A percentile compares a stretch with the other conserved stretches of the same genome.
These are phyloP conservation scores for Sebastes miniatus DNA, from an alignment of 2,797 vertebrate species.

Conservation along the genomic window DNA sequence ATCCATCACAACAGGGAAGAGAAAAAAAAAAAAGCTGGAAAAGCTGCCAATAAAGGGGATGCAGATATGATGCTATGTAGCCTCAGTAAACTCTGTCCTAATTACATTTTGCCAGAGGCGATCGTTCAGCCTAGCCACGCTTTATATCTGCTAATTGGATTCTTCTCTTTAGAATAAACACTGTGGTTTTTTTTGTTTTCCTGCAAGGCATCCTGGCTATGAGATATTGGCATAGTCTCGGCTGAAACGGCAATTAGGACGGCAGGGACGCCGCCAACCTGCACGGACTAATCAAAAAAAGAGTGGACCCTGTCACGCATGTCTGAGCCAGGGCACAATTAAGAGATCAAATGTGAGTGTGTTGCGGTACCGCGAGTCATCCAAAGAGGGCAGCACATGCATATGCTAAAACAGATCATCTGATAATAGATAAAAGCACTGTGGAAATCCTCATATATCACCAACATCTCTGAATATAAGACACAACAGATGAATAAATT, in stretches of 20 bases:
- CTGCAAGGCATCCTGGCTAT: conserved; percentile 25
- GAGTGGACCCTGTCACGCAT: conserved; percentile 6
- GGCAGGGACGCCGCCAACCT: not conserved
- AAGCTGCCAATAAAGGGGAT: conserved; percentile 53
- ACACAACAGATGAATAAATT: not conserved
- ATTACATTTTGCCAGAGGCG: conserved; percentile 61
- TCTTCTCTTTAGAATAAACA: conserved; percentile 65
- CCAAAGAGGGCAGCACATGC: conserved; percentile 70
- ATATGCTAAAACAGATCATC: conserved; percentile 11
- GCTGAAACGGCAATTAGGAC: conserved; percentile 29
- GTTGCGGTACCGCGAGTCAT: conserved; percentile 20
- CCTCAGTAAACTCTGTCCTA: conserved; percentile 61
- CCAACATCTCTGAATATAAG: not conserved
- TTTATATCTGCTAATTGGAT: conserved; percentile 71
- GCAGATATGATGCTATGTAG: conserved; percentile 39
- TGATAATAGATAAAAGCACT: conserved; percentile 6
- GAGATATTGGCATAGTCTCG: conserved; percentile 16
- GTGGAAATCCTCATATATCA: conserved; percentile 2
- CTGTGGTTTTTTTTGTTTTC: conserved; percentile 24
- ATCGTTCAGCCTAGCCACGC: conserved; percentile 45
- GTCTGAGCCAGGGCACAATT: conserved; percentile 12
- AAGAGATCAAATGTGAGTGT: conserved; percentile 16
- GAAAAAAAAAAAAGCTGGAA: conserved; percentile 6
- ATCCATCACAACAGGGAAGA: conserved; percentile 40
- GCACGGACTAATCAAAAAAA: conserved; percentile 27